These are phyloP conservation scores for Paratilapia polleni DNA, from an alignment of 2,113 vertebrate species.

Conservation along the genomic window DNA sequence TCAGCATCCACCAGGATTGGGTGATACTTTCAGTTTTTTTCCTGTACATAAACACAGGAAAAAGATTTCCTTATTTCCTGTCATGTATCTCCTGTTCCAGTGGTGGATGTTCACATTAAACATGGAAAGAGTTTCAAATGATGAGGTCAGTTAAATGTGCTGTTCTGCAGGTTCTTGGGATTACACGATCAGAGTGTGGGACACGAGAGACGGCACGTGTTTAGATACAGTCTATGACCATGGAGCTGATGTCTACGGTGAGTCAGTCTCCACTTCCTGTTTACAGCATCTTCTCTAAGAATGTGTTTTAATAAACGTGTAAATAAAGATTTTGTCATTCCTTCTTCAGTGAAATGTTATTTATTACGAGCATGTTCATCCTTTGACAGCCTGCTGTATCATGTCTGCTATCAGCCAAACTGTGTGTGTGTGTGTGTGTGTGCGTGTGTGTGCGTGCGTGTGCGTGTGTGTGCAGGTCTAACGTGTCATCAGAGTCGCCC, in stretches of 20 bases:
- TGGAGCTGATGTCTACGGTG: slow-evolving; percentile 97
- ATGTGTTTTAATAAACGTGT: not conserved
- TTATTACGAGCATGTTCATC: not conserved
- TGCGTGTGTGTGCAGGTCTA: slow-evolving; percentile 81
- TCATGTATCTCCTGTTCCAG: too few species aligned
- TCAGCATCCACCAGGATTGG: not conserved
- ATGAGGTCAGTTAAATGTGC: not conserved
- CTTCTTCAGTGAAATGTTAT: not conserved
- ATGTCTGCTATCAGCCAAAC: too few species aligned
- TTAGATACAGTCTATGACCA: slow-evolving; percentile 93
- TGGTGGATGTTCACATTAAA: too few species aligned
- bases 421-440: too few species aligned
- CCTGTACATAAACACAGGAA: not conserved
- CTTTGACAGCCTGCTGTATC: not conserved
- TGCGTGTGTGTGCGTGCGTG: not conserved
- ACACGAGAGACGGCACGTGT: slow-evolving; percentile 93
- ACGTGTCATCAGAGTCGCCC: slow-evolving; percentile 92
- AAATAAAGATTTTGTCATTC: not conserved
- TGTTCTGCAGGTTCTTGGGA: slow-evolving; percentile 89
- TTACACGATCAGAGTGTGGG: slow-evolving; percentile 96
- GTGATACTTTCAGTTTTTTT: not conserved
- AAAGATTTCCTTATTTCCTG: not conserved
- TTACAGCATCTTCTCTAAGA: too few species aligned
- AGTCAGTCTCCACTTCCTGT: not conserved
- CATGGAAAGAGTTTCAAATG: too few species aligned